These are phyloP conservation scores for Lasioglossum marginatum DNA, from an alignment of 2,888 invertebrate species.

Conservation along the genomic window DNA sequence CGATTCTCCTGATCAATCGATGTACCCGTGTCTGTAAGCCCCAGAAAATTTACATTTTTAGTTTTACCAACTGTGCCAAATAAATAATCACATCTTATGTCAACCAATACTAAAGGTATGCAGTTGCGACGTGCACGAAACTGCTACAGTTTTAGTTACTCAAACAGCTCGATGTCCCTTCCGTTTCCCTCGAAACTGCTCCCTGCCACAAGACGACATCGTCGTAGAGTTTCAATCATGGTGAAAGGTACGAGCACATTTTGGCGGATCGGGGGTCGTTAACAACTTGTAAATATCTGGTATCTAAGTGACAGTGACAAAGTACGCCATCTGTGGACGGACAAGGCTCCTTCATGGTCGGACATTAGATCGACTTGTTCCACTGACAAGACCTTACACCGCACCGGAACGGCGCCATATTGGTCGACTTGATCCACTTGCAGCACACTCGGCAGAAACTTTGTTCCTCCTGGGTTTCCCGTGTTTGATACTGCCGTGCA, in stretches of 20 bases:
- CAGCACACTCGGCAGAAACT: slow-evolving; percentile 29
- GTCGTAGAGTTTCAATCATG: slow-evolving; percentile 14
- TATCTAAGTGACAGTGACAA: slow-evolving; percentile 54
- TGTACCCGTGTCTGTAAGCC: neutral
- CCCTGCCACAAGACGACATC: neutral
- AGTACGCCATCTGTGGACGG: slow-evolving; percentile 55
- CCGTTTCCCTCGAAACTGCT: neutral
- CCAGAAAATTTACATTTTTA: no score
- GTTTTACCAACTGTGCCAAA: no score
- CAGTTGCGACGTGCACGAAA: neutral
- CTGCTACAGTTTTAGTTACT: neutral
- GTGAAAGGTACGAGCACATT: slow-evolving; percentile 22
- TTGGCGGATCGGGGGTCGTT: slow-evolving; percentile 39
- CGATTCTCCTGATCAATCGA: neutral
- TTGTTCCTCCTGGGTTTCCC: slow-evolving; percentile 18
- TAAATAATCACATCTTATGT: neutral
- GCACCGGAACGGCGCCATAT: neutral
- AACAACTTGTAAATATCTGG: slow-evolving; percentile 63
- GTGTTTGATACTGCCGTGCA: slow-evolving; percentile 21
- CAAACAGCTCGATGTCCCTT: neutral
- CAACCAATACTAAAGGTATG: neutral
- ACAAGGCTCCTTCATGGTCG: slow-evolving; percentile 35
- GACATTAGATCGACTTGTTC: slow-evolving; percentile 58
- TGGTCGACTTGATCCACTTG: slow-evolving; percentile 43
- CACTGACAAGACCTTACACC: slow-evolving; percentile 31